A percentile compares a stretch with the other conserved stretches of the same genome.
These are phyloP conservation scores for Chrysopa pallens DNA, from an alignment of 1,140 invertebrate species.

Conservation along the genomic window DNA sequence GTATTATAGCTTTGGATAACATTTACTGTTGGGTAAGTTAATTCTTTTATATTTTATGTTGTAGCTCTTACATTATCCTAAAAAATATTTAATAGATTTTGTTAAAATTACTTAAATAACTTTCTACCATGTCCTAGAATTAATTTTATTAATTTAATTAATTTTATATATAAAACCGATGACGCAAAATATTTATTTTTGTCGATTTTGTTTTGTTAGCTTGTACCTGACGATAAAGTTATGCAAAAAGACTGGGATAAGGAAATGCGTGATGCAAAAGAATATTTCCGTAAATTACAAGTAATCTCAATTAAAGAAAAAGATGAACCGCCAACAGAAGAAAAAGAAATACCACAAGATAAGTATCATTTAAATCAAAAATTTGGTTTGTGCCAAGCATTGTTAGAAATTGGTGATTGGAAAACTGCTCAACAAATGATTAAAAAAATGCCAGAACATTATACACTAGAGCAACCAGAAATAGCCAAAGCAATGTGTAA, in stretches of 20 bases:
- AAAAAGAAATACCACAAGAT: slow-evolving; percentile 46
- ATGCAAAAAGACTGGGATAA: slow-evolving; percentile 70
- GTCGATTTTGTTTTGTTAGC: slow-evolving; percentile 27
- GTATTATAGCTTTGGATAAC: slow-evolving; percentile 68
- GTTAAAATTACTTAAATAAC: background rate
- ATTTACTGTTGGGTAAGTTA: slow-evolving; percentile 78
- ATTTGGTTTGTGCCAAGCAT: slow-evolving; percentile 74
- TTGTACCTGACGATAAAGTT: slow-evolving; percentile 65
- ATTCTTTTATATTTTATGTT: background rate
- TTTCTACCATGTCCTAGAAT: slow-evolving; percentile 3
- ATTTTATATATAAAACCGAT: background rate
- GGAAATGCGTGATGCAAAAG: slow-evolving; percentile 66
- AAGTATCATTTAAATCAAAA: slow-evolving; percentile 80
- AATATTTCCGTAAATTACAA: slow-evolving; percentile 72
- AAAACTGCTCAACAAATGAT: slow-evolving; percentile 62
- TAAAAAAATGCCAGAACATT: slow-evolving; percentile 64
- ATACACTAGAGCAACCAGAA: slow-evolving; percentile 55
- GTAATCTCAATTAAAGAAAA: slow-evolving; percentile 72
- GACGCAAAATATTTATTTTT: background rate
- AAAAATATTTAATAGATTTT: background rate
- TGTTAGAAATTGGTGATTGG: slow-evolving; percentile 83
- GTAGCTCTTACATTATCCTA: background rate
- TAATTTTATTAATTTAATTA: background rate
- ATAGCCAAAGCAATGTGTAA: slow-evolving; percentile 63
- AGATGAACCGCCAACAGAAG: slow-evolving; percentile 39